These are phyloP conservation scores for Poeciliopsis retropinna DNA, from an alignment of 2,113 vertebrate genomes.

Conservation along the genomic window DNA sequence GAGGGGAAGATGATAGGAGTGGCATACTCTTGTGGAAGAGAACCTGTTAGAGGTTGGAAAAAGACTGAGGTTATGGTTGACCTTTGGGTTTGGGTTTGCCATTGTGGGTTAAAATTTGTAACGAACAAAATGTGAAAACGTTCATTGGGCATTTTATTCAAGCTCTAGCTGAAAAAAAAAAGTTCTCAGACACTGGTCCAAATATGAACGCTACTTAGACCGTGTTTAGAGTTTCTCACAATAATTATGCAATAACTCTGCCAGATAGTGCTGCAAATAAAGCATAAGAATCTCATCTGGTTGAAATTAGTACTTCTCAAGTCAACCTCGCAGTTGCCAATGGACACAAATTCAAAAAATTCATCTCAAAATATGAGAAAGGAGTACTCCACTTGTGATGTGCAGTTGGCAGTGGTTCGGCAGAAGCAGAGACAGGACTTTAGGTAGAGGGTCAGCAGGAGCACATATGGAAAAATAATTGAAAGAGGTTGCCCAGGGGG, in stretches of 20 bases:
- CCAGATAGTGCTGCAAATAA: slow-evolving; percentile 45
- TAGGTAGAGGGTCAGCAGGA: slow-evolving; percentile 60
- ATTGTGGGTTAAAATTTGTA: neutral
- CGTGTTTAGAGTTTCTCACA: slow-evolving; percentile 59
- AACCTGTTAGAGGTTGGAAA: neutral
- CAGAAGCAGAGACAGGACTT: slow-evolving; percentile 26
- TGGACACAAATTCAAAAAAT: slow-evolving; percentile 43
- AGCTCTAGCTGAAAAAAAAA: slow-evolving; percentile 59
- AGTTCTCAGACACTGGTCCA: slow-evolving; percentile 40
- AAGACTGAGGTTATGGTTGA: neutral
- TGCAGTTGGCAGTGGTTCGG: slow-evolving; percentile 34
- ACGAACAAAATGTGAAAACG: neutral
- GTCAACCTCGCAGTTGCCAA: slow-evolving; percentile 21
- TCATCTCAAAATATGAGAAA: slow-evolving; percentile 49
- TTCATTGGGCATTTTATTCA: neutral
- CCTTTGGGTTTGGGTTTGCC: neutral
- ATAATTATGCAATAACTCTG: slow-evolving; percentile 50
- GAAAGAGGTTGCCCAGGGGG: slow-evolving; percentile 57
- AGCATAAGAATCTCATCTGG: slow-evolving; percentile 56
- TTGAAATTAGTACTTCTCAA: slow-evolving; percentile 44
- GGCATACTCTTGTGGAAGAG: neutral
- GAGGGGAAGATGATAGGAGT: neutral
- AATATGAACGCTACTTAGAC: slow-evolving; percentile 37
- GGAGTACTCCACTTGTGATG: slow-evolving; percentile 38
- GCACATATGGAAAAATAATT: slow-evolving; percentile 79